phyloP scores from a whole-genome alignment of 2,113 vertebrate species.

The Orycteropus afer region DNA sequence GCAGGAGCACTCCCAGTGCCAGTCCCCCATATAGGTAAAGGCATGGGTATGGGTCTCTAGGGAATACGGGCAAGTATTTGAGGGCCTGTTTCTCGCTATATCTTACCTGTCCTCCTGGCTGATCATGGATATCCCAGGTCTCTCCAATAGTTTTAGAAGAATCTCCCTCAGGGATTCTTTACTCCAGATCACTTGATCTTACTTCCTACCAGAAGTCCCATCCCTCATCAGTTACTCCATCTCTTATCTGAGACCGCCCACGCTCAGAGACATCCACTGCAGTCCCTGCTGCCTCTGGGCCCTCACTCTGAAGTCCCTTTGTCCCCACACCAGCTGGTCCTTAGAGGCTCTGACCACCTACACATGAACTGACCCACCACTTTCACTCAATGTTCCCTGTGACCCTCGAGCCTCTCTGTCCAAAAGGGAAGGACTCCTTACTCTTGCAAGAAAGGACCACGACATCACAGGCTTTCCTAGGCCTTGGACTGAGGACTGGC shows the following conservation, averaged over 20 bases:
- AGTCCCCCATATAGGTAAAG: background rate
- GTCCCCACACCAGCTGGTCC: background rate
- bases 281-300: background rate
- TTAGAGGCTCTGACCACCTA: background rate
- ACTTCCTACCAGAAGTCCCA: background rate
- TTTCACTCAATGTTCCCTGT: too few relatives aligned
- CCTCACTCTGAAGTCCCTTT: background rate
- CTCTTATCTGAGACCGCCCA: rapidly evolving
- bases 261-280: background rate
- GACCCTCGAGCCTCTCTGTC: background rate
- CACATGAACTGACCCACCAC: rapidly evolving
- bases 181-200: background rate
- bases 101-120: background rate
- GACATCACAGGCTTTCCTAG: rapidly evolving
- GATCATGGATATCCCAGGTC: background rate
- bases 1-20: conserved; percentile 46
- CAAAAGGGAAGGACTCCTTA: background rate
- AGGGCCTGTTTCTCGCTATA: background rate
- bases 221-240: background rate
- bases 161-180: background rate
- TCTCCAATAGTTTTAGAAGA: background rate
- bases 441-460: rapidly evolving
- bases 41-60: rapidly evolving
- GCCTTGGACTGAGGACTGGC: background rate
- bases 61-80: background rate